Base-by-base conservation (phyloP, 2,113 vertebrate genomes). In the Himantopus leucocephalus region DNA sequence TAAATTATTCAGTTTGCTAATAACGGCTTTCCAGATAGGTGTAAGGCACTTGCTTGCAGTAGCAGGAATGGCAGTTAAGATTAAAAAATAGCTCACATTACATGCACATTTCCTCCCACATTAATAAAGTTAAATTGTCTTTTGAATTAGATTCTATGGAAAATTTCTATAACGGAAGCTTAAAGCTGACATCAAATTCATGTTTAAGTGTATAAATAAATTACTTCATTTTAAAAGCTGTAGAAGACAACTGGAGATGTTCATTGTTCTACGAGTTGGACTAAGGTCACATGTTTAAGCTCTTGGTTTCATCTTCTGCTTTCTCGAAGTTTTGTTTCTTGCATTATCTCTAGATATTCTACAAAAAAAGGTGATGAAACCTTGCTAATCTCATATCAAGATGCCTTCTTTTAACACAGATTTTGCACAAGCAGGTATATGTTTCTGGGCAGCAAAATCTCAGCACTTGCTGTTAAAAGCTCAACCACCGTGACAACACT, bases 1-100 rank as follows among this genome's bases (percentile, higher is more conserved):
- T 85, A 79, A 90, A 94, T 92, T 81, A 85, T 90, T 95, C 77
- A 68, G 29, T 88, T 90, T 82, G 62, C 59, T 96, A 85, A 79
- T 85, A 85, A 79, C 47, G 71, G 50, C 74, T 92, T 93, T 82
- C 58, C 41, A 94, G 74, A 88, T 32, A 72, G 74, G 66, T 72
- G 62, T 60, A 82, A 96, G 71, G 62, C 70, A 78, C 43, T 90
- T 90, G 34, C 77, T 87, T 81, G 30, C 73, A 78, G 56, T 29
- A 85, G 43, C 66, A 96, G 39, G 53, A 68, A 78, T 78, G 80
- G 52, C 58, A 96, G 87, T 92, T 78, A 35, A 84, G 84, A 70
- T 82, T 94, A 92, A 94, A 94, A 95, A 88, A 85, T 73, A 91
- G 70, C 77, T 93, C 2, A 2, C 56, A 55, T 85, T 95, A 84